Evolutionary conservation across 1,140 invertebrate genomes (phyloP).

Genomic region (Acromyrmex heyeri): DNA sequence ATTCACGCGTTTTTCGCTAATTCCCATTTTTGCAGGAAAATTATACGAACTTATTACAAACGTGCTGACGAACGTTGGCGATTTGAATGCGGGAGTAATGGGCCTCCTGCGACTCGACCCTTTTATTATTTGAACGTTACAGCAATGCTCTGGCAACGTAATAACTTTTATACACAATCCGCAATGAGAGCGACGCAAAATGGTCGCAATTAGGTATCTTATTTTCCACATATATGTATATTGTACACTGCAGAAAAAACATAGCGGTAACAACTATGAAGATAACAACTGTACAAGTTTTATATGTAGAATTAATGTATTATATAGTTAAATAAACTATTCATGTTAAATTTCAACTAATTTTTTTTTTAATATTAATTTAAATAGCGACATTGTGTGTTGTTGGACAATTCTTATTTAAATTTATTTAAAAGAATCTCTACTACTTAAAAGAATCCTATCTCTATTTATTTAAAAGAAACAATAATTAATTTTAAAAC

Average conservation of each 20-base stretch:
- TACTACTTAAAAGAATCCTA: too few relatives aligned
- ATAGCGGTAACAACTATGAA: too few relatives aligned
- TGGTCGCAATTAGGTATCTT: conserved; percentile 10
- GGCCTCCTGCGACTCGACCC: background rate
- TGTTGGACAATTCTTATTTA: too few relatives aligned
- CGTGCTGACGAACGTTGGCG: background rate
- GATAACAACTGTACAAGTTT: too few relatives aligned
- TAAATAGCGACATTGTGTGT: too few relatives aligned
- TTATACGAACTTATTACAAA: conserved; percentile 23
- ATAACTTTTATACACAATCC: conserved; percentile 31
- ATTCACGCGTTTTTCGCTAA: background rate
- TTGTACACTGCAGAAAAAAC: background rate
- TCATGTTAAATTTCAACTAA: too few relatives aligned
- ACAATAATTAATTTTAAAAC: too few relatives aligned
- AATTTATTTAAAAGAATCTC: too few relatives aligned
- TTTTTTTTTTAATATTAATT: too few relatives aligned
- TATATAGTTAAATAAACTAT: too few relatives aligned
- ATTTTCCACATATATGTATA: background rate
- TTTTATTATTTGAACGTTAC: conserved; percentile 39
- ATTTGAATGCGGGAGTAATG: conserved; percentile 38
- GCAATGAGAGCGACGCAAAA: background rate
- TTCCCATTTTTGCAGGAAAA: conserved; percentile 14
- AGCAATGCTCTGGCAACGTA: background rate
- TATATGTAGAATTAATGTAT: too few relatives aligned
- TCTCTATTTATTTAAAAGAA: too few relatives aligned